Conservation (phyloP, 1,140 invertebrate genomes). For the Drosophila lini region DNA sequence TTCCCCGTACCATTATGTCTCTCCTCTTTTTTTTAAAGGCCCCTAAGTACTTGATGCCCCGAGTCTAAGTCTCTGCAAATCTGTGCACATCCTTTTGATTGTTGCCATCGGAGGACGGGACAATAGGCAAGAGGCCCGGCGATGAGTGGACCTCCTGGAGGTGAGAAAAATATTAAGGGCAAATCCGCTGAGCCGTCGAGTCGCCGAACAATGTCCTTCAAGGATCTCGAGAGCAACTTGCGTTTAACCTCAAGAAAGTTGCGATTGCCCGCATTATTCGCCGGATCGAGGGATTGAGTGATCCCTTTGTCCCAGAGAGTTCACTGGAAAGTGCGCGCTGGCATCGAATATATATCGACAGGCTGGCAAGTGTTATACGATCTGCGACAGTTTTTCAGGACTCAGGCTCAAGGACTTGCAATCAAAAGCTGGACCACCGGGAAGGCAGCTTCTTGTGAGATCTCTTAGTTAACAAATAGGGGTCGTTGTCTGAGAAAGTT, state of each 20-base stretch:
- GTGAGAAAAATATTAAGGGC: slow-evolving; percentile 80
- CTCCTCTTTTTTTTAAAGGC: slow-evolving; percentile 32
- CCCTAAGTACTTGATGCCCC: slow-evolving; percentile 68
- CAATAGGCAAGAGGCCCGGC: slow-evolving; percentile 51
- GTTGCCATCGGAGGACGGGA: slow-evolving; percentile 62
- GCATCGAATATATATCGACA: slow-evolving; percentile 52
- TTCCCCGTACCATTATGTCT: slow-evolving; percentile 49
- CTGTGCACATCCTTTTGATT: slow-evolving; percentile 71
- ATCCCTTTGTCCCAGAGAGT: slow-evolving; percentile 35
- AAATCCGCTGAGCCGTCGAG: slow-evolving; percentile 42
- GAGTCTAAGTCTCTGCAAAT: slow-evolving; percentile 69
- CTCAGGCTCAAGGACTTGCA: slow-evolving; percentile 54
- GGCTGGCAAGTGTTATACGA: slow-evolving; percentile 79
- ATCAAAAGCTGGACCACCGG: slow-evolving; percentile 79
- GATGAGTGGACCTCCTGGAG: slow-evolving; percentile 79
- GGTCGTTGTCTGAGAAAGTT: slow-evolving; percentile 60
- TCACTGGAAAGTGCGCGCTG: slow-evolving; percentile 47
- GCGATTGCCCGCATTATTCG: slow-evolving; percentile 78
- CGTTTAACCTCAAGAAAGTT: slow-evolving; percentile 84
- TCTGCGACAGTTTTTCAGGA: slow-evolving; percentile 56
- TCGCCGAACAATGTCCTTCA: slow-evolving; percentile 51
- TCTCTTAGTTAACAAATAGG: slow-evolving; percentile 52
- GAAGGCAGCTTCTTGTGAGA: slow-evolving; percentile 67
- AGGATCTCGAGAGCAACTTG: slow-evolving; percentile 70
- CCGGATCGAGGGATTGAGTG: slow-evolving; percentile 14